phyloP scores from a whole-genome alignment of 2,888 invertebrate genomes.

The Diadegma fenestrale region DNA sequence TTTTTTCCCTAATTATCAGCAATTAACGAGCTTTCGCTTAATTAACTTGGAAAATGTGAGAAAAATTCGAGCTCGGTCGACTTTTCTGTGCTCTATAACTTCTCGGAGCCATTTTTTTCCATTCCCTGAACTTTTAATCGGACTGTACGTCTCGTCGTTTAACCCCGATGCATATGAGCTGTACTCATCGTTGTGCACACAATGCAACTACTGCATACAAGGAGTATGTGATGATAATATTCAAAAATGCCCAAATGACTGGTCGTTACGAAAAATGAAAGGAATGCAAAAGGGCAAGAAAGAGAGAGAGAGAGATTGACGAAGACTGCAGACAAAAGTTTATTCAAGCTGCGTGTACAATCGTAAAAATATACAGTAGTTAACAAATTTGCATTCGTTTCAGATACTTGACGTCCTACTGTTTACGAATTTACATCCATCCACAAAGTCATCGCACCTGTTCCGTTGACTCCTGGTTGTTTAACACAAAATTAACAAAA shows the following conservation, averaged over 20 bases:
- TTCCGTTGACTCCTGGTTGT: background rate
- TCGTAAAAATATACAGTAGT: constrained; percentile 2
- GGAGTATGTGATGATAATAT: constrained; percentile 27
- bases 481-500: background rate
- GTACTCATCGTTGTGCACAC: constrained; percentile 23
- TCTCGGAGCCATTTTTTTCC: background rate
- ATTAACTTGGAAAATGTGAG: too few relatives aligned
- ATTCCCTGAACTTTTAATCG: background rate
- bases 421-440: constrained; percentile 14
- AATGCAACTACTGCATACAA: background rate
- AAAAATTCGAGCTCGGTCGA: background rate
- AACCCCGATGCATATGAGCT: constrained; percentile 30
- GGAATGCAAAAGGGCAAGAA: background rate
- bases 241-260: constrained; percentile 38
- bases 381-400: constrained; percentile 40
- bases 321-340: constrained; percentile 10
- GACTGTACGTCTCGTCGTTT: constrained; percentile 22
- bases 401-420: background rate
- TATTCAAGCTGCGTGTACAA: constrained; percentile 30
- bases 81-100: background rate
- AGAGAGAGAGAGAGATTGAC: constrained; percentile 7
- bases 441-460: background rate
- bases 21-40: too few relatives aligned
- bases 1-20: too few relatives aligned
- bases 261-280: constrained; percentile 16